Evolutionary conservation across 2,113 vertebrate genomes (phyloP).

Genomic region (Grus americana): DNA sequence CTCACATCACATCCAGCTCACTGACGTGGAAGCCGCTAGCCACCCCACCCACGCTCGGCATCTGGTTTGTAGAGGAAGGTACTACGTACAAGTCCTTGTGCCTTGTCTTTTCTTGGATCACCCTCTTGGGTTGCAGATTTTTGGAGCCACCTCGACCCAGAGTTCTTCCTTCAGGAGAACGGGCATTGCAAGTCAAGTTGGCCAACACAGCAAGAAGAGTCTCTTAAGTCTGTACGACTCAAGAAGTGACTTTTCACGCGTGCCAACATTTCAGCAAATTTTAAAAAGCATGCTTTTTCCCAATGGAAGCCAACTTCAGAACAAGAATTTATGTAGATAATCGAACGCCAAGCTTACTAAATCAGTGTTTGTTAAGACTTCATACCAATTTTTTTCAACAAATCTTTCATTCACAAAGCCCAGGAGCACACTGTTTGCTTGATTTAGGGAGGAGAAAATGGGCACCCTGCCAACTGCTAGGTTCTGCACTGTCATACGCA

Average conservation of each 20-base stretch:
- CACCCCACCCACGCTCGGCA: rapidly evolving
- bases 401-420: constrained; percentile 29
- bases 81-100: rapidly evolving
- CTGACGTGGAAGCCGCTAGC: neutral
- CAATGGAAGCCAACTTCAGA: constrained; percentile 9
- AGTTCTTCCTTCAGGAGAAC: neutral
- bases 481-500: neutral
- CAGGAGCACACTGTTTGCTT: neutral
- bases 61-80: neutral
- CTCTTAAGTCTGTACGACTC: neutral
- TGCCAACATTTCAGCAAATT: neutral
- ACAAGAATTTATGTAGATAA: constrained; percentile 7
- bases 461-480: neutral
- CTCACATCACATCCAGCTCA: rapidly evolving
- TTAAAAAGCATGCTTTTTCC: neutral
- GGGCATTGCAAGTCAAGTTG: neutral
- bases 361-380: neutral
- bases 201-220: neutral
- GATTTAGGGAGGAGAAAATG: neutral
- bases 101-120: neutral
- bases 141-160: neutral
- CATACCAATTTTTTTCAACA: neutral
- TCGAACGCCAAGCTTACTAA: constrained; percentile 10
- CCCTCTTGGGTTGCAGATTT: neutral
- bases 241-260: neutral